Conservation (phyloP, 2,797 vertebrate species). For the Lacerta agilis region DNA sequence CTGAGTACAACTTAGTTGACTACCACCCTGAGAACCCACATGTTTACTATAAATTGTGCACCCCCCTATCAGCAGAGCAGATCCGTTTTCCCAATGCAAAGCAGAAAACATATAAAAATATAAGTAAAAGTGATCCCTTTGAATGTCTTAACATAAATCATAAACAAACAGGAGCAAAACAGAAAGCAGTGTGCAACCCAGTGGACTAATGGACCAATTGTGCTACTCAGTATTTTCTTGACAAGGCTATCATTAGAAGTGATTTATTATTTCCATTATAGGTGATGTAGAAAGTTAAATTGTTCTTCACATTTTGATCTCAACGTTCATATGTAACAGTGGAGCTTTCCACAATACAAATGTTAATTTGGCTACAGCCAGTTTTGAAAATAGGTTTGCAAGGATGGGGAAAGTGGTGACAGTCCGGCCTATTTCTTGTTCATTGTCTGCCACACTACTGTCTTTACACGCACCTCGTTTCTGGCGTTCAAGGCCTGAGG, state of each 20-base stretch:
- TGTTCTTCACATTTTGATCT: constrained; percentile 13
- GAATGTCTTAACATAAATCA: neutral
- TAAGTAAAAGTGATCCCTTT: constrained; percentile 4
- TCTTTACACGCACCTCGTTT: neutral
- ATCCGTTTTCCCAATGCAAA: neutral
- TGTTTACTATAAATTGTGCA: no score
- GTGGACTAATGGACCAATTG: neutral
- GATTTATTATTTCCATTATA: constrained; percentile 31
- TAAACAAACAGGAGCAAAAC: neutral
- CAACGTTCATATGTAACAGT: neutral
- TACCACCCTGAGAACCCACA: no score
- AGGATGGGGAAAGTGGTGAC: no score
- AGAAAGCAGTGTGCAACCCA: constrained; percentile 6
- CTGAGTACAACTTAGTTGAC: no score
- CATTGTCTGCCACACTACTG: neutral
- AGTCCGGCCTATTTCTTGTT: neutral
- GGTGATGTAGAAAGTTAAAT: neutral
- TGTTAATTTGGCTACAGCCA: constrained; percentile 6
- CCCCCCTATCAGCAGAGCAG: neutral
- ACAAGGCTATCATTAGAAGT: constrained; percentile 27
- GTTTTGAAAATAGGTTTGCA: neutral
- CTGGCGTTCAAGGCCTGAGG: neutral
- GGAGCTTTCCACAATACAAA: neutral
- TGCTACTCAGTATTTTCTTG: neutral
- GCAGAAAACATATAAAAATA: neutral